These are phyloP conservation scores for crab-eating macaque (Macaca fascicularis) DNA, from an alignment of 2,113 vertebrate species.

Conservation along the genomic window DNA sequence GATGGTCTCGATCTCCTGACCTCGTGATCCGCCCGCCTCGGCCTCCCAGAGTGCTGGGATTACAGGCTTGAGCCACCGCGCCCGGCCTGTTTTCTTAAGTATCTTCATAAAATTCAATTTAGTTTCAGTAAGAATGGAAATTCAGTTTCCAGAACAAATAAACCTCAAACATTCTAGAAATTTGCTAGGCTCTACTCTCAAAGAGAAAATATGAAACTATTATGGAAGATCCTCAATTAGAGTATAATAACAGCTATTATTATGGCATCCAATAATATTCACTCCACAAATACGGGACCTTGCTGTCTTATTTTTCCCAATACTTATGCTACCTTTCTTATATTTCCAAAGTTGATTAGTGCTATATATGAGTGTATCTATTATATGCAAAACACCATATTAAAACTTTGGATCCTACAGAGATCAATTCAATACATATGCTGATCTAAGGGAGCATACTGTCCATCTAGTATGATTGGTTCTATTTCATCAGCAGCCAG, in stretches of 20 bases:
- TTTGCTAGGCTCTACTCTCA: background rate
- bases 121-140: conserved; percentile 12
- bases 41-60: too few species aligned
- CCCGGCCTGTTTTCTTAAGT: conserved; percentile 16
- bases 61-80: too few species aligned
- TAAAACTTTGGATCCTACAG: background rate
- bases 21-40: too few species aligned
- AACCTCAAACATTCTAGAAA: background rate
- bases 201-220: background rate
- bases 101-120: conserved; percentile 6
- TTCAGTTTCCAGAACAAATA: conserved; percentile 31
- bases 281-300: background rate
- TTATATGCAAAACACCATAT: background rate
- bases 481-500: background rate
- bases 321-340: background rate
- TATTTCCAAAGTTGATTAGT: background rate
- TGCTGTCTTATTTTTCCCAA: background rate
- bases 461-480: background rate
- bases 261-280: background rate
- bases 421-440: background rate
- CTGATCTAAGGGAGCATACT: background rate
- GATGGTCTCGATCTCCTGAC: too few species aligned
- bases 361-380: background rate
- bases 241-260: background rate
- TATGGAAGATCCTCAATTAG: background rate